phyloP scores from a whole-genome alignment of 2,113 vertebrate genomes.

The Ictalurus furcatus region DNA sequence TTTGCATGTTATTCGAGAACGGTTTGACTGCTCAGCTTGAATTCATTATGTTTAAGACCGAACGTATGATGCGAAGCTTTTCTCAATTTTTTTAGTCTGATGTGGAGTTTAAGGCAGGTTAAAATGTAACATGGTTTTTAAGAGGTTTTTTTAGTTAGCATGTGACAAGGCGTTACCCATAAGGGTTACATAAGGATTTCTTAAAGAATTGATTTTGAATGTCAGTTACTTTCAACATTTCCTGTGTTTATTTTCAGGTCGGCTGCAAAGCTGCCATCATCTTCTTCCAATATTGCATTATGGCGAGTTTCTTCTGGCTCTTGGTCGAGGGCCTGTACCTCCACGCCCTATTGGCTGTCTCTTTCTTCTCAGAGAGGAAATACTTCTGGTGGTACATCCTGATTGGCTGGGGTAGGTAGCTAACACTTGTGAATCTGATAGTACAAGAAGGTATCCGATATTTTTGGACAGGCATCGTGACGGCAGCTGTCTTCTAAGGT shows the following conservation, averaged over 20 bases:
- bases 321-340: conserved; percentile 94
- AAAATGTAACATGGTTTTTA: neutral
- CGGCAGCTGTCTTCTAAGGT: neutral
- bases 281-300: conserved; percentile 95
- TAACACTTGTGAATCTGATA: neutral
- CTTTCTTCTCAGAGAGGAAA: conserved; percentile 96
- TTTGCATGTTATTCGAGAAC: no score
- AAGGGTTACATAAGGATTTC: neutral
- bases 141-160: neutral
- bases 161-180: neutral
- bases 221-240: neutral
- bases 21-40: no score
- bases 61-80: neutral
- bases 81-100: neutral
- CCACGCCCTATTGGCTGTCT: conserved; percentile 87
- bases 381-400: conserved; percentile 98
- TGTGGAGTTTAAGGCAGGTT: neutral
- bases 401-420: conserved; percentile 91
- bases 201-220: neutral
- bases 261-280: conserved; percentile 91
- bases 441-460: neutral
- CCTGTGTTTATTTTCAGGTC: conserved; percentile 68
- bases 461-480: neutral
- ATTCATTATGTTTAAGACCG: neutral
- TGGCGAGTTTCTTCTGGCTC: conserved; percentile 98